A percentile compares a stretch with the other conserved stretches of the same genome.
Conservation (phyloP, 1,140 invertebrate species). For the Hydropsyche tenuis region DNA sequence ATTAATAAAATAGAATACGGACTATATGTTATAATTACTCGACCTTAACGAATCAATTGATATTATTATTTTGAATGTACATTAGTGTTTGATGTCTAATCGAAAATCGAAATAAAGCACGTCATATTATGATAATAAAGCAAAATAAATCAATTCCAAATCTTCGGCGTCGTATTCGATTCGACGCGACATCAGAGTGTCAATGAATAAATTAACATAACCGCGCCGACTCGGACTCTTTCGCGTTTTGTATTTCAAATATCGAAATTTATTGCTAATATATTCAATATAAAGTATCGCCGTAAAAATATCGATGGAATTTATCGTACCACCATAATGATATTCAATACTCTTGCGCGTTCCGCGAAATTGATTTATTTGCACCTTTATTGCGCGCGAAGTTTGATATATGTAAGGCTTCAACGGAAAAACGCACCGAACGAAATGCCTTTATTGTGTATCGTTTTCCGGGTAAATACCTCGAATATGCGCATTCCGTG, state of each 20-base stretch:
- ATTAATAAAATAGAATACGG: too few species aligned
- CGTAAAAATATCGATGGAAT: constrained; percentile 24
- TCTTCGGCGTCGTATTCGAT: neutral
- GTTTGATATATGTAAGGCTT: too few species aligned
- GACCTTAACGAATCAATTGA: too few species aligned
- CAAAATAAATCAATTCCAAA: neutral
- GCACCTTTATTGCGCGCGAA: constrained; percentile 17
- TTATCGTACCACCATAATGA: constrained; percentile 1
- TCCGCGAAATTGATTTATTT: constrained; percentile 19
- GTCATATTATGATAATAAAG: neutral
- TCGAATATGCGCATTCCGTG: too few species aligned
- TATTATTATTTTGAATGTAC: too few species aligned
- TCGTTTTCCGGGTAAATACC: too few species aligned
- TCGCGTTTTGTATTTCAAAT: neutral
- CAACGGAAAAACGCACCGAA: too few species aligned
- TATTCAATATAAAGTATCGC: constrained; percentile 25
- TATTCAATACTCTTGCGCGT: constrained; percentile 18
- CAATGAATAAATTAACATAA: constrained; percentile 29
- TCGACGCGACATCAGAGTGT: neutral
- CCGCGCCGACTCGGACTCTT: neutral
- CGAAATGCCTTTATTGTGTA: too few species aligned
- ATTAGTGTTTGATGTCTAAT: too few species aligned
- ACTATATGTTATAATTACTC: too few species aligned
- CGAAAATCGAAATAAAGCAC: too few species aligned
- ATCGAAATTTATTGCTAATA: constrained; percentile 11